phyloP scores from a whole-genome alignment of 2,888 invertebrate species.

The Octodonta nipae region DNA sequence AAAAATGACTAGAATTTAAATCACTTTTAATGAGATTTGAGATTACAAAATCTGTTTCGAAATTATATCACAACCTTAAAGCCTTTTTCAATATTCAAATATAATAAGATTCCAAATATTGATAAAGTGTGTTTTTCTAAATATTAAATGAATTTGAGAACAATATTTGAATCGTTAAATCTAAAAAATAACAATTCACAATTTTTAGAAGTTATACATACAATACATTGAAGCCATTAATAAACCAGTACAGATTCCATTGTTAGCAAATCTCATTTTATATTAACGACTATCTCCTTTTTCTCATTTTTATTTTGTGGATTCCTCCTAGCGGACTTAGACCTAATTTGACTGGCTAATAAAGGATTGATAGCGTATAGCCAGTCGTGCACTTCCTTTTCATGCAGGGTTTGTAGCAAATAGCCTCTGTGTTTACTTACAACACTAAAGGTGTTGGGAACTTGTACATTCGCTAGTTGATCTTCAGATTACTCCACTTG shows the following conservation, averaged over 20 bases:
- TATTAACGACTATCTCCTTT: slow-evolving; percentile 19
- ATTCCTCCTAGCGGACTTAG: slow-evolving; percentile 43
- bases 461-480: slow-evolving; percentile 88
- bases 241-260: slow-evolving; percentile 71
- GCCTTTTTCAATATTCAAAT: too few relatives aligned
- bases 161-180: too few relatives aligned
- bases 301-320: slow-evolving; percentile 28
- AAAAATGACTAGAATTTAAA: slow-evolving; percentile 12
- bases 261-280: slow-evolving; percentile 60
- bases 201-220: too few relatives aligned
- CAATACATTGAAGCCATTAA: slow-evolving; percentile 20
- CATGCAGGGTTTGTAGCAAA: slow-evolving; percentile 87
- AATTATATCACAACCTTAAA: too few relatives aligned
- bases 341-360: slow-evolving; percentile 90
- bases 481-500: slow-evolving; percentile 98
- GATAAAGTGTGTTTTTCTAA: too few relatives aligned
- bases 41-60: too few relatives aligned
- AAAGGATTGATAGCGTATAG: slow-evolving; percentile 98
- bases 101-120: too few relatives aligned
- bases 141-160: too few relatives aligned
- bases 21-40: slow-evolving; percentile 7
- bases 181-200: too few relatives aligned
- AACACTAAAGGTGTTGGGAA: slow-evolving; percentile 88
- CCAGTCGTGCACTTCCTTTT: slow-evolving; percentile 99
- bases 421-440: slow-evolving; percentile 93